A percentile compares a stretch with the other conserved stretches of the same genome.
Conservation (phyloP, 2,797 vertebrate species). For the Rhinoraja longicauda region DNA sequence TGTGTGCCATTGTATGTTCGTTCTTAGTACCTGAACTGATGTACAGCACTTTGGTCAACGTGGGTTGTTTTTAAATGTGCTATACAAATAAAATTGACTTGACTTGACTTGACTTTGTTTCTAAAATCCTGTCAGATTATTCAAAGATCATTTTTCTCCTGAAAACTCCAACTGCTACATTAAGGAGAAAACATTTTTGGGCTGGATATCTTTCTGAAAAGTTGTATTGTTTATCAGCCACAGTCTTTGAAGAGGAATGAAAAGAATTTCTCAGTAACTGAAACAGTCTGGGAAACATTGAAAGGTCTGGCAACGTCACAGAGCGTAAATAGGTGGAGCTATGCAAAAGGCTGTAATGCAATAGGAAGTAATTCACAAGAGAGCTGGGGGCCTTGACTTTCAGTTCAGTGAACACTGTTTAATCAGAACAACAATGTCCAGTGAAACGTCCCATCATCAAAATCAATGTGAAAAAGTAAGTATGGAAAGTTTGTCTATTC, state of each 20-base stretch:
- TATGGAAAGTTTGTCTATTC: not conserved
- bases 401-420: not conserved
- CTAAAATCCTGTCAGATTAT: too few species aligned
- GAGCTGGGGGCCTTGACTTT: not conserved
- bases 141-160: not conserved
- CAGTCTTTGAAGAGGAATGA: not conserved
- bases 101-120: too few species aligned
- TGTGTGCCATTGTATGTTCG: too few species aligned
- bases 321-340: not conserved
- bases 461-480: not conserved
- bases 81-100: too few species aligned
- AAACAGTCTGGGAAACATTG: not conserved
- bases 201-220: not conserved
- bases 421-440: not conserved
- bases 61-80: too few species aligned
- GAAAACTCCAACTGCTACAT: not conserved
- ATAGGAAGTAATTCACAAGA: not conserved
- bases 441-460: not conserved
- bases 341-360: too few species aligned
- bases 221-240: not conserved
- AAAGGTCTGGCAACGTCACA: not conserved
- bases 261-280: not conserved
- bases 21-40: too few species aligned
- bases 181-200: not conserved
- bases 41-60: too few species aligned